Conservation (phyloP, 2,113 vertebrate species). For the Bubo bubo region DNA sequence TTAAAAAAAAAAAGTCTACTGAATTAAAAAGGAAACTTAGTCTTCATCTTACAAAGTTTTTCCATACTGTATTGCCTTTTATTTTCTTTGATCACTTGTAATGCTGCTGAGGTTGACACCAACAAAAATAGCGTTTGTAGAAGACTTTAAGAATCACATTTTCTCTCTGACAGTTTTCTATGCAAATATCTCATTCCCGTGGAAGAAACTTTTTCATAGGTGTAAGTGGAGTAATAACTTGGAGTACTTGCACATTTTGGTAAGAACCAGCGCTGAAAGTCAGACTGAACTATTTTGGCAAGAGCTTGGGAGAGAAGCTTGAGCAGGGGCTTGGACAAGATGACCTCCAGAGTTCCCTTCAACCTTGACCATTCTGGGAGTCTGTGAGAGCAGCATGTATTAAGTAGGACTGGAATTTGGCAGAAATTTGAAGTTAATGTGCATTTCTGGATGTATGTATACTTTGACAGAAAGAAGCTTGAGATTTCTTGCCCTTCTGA, state of each 20-base stretch:
- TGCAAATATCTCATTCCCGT: not conserved
- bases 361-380: not conserved
- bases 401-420: not conserved
- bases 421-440: not conserved
- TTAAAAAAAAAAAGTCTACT: not conserved
- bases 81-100: not conserved
- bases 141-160: not conserved
- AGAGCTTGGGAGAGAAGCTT: not conserved
- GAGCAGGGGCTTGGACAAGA: not conserved
- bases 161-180: not conserved
- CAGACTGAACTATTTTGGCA: not conserved
- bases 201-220: not conserved
- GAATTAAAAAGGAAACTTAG: not conserved
- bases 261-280: not conserved
- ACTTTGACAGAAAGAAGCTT: not conserved
- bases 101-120: not conserved
- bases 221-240: not conserved
- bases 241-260: not conserved
- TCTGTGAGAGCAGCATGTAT: not conserved
- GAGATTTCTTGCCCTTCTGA: not conserved
- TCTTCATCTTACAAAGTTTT: not conserved
- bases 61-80: not conserved
- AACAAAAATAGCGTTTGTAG: not conserved
- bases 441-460: not conserved
- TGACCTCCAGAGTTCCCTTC: not conserved